These are phyloP conservation scores for Bursaphelenchus okinawaensis DNA, from an alignment of 2,888 invertebrate species.

Conservation along the genomic window DNA sequence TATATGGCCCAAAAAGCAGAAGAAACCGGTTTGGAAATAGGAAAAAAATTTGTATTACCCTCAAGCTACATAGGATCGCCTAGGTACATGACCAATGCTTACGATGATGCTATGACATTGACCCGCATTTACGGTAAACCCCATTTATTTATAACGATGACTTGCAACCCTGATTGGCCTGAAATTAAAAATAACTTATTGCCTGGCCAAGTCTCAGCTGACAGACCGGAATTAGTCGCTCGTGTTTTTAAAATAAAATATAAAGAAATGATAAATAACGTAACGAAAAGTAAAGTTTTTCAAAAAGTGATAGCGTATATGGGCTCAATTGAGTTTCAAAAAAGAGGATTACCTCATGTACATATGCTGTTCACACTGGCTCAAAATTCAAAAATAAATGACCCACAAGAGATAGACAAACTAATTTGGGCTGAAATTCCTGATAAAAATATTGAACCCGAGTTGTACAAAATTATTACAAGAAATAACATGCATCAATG, in stretches of 20 bases:
- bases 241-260: constrained; percentile 44
- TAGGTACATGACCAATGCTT: constrained; percentile 14
- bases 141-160: constrained; percentile 54
- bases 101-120: constrained; percentile 43
- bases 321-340: constrained; percentile 55
- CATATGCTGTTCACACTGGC: constrained; percentile 37
- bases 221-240: constrained; percentile 36
- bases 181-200: constrained; percentile 39
- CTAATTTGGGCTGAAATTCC: constrained; percentile 58
- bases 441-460: constrained; percentile 40
- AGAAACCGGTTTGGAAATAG: constrained; percentile 13
- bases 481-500: constrained; percentile 58
- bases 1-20: constrained; percentile 20
- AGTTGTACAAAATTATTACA: constrained; percentile 50
- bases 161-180: constrained; percentile 52
- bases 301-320: constrained; percentile 34
- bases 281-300: constrained; percentile 31
- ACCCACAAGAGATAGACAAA: constrained; percentile 45
- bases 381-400: constrained; percentile 12
- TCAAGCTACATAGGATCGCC: constrained; percentile 22
- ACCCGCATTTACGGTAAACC: constrained; percentile 39
- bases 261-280: constrained; percentile 32
- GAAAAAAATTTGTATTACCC: constrained; percentile 17
- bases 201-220: constrained; percentile 13
- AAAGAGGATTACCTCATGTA: constrained; percentile 52